Base-by-base conservation (phyloP, 35 echinoderm and acorn worm genomes). In the Lytechinus pictus region DNA sequence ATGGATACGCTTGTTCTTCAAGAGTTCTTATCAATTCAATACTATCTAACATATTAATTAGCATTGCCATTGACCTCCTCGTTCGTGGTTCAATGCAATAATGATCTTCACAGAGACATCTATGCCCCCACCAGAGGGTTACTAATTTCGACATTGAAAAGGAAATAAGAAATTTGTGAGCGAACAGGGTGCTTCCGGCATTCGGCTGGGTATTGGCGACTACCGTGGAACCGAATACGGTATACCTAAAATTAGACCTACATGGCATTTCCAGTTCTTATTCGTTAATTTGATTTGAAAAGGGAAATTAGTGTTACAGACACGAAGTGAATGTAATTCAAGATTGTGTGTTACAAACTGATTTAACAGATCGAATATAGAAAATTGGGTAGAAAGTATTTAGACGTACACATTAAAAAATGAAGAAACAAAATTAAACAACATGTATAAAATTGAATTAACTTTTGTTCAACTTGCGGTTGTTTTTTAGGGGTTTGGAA, bases 131-230 rank as follows among this genome's bases (percentile, higher is more conserved):
- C 27, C 12, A 1, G 29, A 21, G 66, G 9, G 88, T 90, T 90
- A 54, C 88, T 90, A 90, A 90, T 90, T 90, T 90, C 52, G 88
- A 90, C 27, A 52, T 33, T 90, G 88, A 90, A 90, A 27, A 90
- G 88, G 88, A 90, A 90, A 90, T 90, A 21, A 21, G 88, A 90
- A 44, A 90, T 90, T 90, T 90, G 88, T 90, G 88, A 52, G 28
- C 52, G 29, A 90, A 51, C 88, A 90, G 88, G 29, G 88, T 28
- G 12, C 88, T 44, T 90, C 88, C 88, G 88, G 88, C 88, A 14
- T 90, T 90, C n/a, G 29, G n/a, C 66, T 79, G 66, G 66, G 66
- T 79, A 79, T 24, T 79, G 66, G 66, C 19, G 66, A n/a, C 66
- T 79, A 79, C 66, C n/a, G 66, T 79, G 66, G 66, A 79, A 79